Evolutionary conservation across 2,113 vertebrate species (phyloP).

Genomic region (Nesoenas mayeri): DNA sequence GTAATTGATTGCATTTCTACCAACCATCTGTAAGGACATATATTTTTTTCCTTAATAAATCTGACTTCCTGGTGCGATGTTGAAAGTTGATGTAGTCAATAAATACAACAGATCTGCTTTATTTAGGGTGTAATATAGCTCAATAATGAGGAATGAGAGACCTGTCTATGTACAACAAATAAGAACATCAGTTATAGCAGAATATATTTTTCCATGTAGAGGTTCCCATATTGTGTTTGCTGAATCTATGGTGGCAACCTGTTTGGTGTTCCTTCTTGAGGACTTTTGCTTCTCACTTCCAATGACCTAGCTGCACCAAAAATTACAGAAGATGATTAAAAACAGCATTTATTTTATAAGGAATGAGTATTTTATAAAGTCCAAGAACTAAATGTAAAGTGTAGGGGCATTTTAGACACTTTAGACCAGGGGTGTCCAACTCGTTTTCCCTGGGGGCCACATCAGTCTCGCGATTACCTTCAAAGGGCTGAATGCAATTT

Average conservation of each 20-base stretch:
- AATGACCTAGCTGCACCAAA: background rate
- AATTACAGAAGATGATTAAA: background rate
- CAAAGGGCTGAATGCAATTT: no score
- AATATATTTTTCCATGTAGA: background rate
- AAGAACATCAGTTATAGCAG: background rate
- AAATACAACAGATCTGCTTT: background rate
- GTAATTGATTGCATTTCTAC: background rate
- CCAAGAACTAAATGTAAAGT: background rate
- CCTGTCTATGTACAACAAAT: background rate
- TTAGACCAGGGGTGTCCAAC: no score
- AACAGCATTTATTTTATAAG: background rate
- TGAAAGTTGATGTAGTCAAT: background rate
- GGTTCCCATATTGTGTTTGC: background rate
- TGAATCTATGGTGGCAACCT: background rate
- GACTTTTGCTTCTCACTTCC: background rate
- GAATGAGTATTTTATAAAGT: background rate
- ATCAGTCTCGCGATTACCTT: no score
- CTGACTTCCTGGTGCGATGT: background rate
- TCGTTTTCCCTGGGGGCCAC: no score
- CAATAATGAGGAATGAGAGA: background rate
- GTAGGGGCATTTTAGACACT: background rate
- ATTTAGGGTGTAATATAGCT: background rate
- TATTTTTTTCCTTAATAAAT: background rate
- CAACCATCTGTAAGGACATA: background rate
- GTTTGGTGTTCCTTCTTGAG: background rate